Percentiles rank a stretch among this genome's conserved stretches.
Evolutionary conservation across 1,140 invertebrate species (phyloP).

Genomic region (Antheraea mylitta): DNA sequence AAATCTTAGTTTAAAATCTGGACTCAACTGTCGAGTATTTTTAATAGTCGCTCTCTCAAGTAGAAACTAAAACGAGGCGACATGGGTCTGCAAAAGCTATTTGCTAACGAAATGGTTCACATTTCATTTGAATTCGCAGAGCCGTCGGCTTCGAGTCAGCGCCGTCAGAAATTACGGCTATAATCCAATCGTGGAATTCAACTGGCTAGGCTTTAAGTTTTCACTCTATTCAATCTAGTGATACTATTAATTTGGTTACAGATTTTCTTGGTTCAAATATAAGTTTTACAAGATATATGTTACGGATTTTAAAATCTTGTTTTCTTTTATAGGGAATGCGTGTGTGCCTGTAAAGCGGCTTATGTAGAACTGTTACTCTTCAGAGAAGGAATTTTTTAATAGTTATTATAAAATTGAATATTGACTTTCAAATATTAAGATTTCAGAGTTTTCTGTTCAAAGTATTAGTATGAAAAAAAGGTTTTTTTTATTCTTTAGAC

Average conservation of each 20-base stretch:
- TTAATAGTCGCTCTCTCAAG: not conserved
- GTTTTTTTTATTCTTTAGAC: too few species aligned
- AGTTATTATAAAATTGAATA: too few species aligned
- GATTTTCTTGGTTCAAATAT: not conserved
- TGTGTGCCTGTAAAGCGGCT: too few species aligned
- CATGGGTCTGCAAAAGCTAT: constrained; percentile 27
- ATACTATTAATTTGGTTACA: not conserved
- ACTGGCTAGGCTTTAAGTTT: not conserved
- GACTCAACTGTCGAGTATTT: constrained; percentile 1
- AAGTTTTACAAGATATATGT: not conserved
- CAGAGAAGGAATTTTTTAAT: too few species aligned
- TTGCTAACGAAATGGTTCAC: constrained; percentile 35
- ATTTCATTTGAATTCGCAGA: constrained; percentile 42
- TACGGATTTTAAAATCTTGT: not conserved
- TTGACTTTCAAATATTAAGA: too few species aligned
- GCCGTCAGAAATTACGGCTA: constrained; percentile 22
- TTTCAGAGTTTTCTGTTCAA: too few species aligned
- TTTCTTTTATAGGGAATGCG: too few species aligned
- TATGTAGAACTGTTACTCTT: too few species aligned
- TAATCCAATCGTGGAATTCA: constrained; percentile 23
- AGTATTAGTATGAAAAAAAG: too few species aligned
- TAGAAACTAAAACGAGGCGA: constrained; percentile 21
- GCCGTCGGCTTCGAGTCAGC: constrained; percentile 22
- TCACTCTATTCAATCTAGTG: constrained; percentile 11
- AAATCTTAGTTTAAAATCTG: not conserved